A percentile compares a stretch with the other conserved stretches of the same genome.
phyloP scores from a whole-genome alignment of 2,113 vertebrate species.

The Pelusios castaneus region DNA sequence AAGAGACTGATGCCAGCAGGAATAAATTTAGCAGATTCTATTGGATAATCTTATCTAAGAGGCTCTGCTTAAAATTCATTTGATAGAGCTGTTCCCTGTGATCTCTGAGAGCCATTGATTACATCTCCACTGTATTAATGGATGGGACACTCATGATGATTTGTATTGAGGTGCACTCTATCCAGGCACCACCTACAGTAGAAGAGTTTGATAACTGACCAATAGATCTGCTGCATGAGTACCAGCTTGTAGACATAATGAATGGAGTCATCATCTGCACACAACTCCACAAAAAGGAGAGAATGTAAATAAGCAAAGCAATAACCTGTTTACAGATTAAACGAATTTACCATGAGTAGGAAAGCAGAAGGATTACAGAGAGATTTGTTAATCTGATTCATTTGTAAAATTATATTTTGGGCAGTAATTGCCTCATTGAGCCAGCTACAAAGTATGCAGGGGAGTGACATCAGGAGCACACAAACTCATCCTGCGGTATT shows the following conservation, averaged over 20 bases:
- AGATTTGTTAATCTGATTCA: not conserved
- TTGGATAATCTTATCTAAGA: not conserved
- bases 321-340: not conserved
- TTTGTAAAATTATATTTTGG: not conserved
- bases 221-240: not conserved
- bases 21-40: not conserved
- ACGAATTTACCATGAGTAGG: not conserved
- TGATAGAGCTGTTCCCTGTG: not conserved
- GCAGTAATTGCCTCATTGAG: too few relatives aligned
- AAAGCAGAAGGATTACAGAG: not conserved
- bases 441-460: not conserved
- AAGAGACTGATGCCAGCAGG: not conserved
- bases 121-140: not conserved
- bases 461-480: not conserved
- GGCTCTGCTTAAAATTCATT: not conserved
- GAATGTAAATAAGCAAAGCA: not conserved
- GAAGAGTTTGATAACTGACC: not conserved
- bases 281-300: not conserved
- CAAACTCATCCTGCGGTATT: not conserved
- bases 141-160: not conserved
- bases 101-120: not conserved
- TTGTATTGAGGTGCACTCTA: fast-evolving
- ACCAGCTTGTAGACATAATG: not conserved
- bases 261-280: not conserved
- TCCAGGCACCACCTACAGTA: not conserved